Conservation (phyloP, 1,140 invertebrate species). For the Phymorhynchus buccinoides region DNA sequence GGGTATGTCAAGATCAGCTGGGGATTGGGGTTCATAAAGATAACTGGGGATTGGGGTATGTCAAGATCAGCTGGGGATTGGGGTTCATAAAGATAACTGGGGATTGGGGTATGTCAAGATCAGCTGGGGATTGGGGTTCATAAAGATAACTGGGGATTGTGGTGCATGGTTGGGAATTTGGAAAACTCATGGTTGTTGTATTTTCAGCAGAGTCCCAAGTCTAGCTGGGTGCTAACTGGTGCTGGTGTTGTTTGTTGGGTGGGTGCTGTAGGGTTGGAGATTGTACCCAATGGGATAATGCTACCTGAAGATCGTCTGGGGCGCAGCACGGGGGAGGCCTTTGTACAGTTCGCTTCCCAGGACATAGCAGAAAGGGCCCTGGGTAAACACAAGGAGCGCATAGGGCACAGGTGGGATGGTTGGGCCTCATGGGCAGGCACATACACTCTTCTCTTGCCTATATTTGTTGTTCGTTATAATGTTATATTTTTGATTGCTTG, state of each 20-base stretch:
- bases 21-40: not conserved
- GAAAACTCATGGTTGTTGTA: slow-evolving; percentile 17
- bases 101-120: not conserved
- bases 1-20: too few relatives aligned
- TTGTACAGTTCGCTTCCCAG: slow-evolving; percentile 96
- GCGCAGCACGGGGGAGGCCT: slow-evolving; percentile 96
- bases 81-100: not conserved
- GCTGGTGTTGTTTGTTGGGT: slow-evolving; percentile 57
- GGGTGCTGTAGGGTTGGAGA: slow-evolving; percentile 86
- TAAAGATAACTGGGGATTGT: not conserved
- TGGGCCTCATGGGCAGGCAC: slow-evolving; percentile 39
- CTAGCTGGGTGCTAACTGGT: slow-evolving; percentile 34
- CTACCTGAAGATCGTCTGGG: slow-evolving; percentile 94
- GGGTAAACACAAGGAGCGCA: slow-evolving; percentile 98
- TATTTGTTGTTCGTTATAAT: not conserved
- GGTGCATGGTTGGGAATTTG: not conserved
- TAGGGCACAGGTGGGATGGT: slow-evolving; percentile 96
- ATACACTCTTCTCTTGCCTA: slow-evolving; percentile 4
- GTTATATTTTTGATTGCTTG: too few relatives aligned
- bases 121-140: too few relatives aligned
- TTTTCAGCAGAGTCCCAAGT: slow-evolving; percentile 24
- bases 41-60: not conserved
- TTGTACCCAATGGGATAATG: slow-evolving; percentile 95
- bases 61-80: too few relatives aligned
- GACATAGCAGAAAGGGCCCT: slow-evolving; percentile 95